phyloP scores from a whole-genome alignment of 2,113 vertebrate species.

The Crotalus viridis region DNA sequence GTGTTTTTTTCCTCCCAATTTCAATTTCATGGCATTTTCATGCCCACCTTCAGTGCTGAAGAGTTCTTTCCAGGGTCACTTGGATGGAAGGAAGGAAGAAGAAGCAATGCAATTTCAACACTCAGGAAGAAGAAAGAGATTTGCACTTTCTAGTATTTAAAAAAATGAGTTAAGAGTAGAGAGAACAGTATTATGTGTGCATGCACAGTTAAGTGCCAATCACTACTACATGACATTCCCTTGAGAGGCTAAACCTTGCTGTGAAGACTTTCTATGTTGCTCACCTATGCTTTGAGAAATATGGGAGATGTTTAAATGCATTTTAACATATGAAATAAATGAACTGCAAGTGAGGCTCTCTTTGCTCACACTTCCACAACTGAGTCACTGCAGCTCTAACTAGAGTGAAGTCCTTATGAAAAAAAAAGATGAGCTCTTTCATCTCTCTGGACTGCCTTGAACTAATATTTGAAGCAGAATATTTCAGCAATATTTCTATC shows the following conservation, averaged over 20 bases:
- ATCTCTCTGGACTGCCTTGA: conserved; percentile 14
- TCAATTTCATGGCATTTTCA: background rate
- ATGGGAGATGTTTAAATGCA: conserved; percentile 14
- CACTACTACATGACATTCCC: background rate
- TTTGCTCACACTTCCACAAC: conserved; percentile 18
- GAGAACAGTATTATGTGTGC: background rate
- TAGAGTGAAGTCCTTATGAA: background rate
- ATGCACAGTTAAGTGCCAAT: background rate
- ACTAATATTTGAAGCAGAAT: conserved; percentile 43
- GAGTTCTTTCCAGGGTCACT: background rate
- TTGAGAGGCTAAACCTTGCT: background rate
- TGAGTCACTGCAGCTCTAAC: conserved; percentile 35
- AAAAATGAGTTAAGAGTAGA: background rate
- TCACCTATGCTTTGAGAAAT: background rate
- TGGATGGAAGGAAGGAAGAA: background rate
- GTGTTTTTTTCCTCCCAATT: background rate
- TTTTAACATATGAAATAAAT: conserved; percentile 20
- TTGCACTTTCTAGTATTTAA: background rate
- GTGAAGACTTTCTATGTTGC: background rate
- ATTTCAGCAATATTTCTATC: conserved; percentile 27
- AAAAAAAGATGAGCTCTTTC: conserved; percentile 34
- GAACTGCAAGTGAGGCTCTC: conserved; percentile 19
- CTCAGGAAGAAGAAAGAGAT: background rate
- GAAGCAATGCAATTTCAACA: background rate
- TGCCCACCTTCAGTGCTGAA: background rate